Conservation (phyloP, 1,140 invertebrate genomes). For the Drosophila dunni region DNA sequence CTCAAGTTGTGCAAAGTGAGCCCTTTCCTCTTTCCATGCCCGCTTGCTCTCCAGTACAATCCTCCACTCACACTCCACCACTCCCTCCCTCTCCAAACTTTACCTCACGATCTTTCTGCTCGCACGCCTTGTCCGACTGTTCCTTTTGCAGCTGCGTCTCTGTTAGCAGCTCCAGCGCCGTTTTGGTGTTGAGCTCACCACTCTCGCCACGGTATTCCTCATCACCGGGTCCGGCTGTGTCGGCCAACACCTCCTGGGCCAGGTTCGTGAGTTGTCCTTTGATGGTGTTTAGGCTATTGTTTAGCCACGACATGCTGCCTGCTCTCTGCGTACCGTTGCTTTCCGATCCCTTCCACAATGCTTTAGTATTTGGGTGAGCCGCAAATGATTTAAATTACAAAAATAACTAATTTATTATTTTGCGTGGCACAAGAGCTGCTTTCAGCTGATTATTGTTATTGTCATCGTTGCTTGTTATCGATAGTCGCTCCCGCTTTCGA, state of each 20-base stretch:
- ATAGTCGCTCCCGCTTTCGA: constrained; percentile 29
- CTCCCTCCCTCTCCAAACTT: constrained; percentile 41
- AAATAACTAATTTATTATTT: constrained; percentile 64
- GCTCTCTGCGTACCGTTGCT: constrained; percentile 28
- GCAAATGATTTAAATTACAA: constrained; percentile 34
- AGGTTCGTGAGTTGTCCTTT: constrained; percentile 91
- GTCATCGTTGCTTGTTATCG: constrained; percentile 46
- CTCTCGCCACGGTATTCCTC: constrained; percentile 62
- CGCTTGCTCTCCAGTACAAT: background rate
- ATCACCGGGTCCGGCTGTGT: constrained; percentile 85
- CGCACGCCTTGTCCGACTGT: constrained; percentile 87
- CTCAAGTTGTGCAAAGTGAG: no score
- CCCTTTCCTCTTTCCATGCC: no score
- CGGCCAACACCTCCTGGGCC: constrained; percentile 88
- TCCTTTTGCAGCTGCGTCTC: constrained; percentile 86
- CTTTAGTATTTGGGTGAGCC: constrained; percentile 6
- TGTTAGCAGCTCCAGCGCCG: constrained; percentile 79
- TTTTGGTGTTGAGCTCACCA: constrained; percentile 54
- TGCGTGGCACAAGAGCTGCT: constrained; percentile 76
- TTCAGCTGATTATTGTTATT: constrained; percentile 72
- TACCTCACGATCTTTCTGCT: constrained; percentile 88
- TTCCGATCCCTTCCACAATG: constrained; percentile 8
- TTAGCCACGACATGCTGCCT: constrained; percentile 90
- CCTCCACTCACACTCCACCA: background rate
- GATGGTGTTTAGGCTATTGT: constrained; percentile 89